Evolutionary conservation across 2,888 invertebrate genomes (phyloP).

Genomic region (Drosophila eohydei): DNA sequence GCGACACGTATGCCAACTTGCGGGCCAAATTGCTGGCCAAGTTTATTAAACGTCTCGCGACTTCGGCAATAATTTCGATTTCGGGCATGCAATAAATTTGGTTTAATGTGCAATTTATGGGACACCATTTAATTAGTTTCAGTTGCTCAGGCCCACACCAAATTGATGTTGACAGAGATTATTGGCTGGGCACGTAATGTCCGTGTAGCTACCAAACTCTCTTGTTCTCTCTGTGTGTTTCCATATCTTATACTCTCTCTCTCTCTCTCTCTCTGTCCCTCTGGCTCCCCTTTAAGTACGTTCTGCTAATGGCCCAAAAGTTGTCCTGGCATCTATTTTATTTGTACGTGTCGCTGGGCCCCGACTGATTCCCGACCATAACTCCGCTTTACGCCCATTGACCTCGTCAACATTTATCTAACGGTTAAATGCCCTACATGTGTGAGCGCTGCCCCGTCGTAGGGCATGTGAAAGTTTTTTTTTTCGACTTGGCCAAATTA

Average conservation of each 20-base stretch:
- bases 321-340: slow-evolving; percentile 65
- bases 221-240: neutral
- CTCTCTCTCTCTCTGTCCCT: neutral
- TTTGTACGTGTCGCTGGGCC: slow-evolving; percentile 69
- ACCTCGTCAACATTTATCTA: slow-evolving; percentile 77
- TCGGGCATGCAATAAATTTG: slow-evolving; percentile 80
- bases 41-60: slow-evolving; percentile 79
- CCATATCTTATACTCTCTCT: neutral
- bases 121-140: slow-evolving; percentile 84
- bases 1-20: slow-evolving; percentile 67
- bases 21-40: slow-evolving; percentile 50
- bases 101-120: slow-evolving; percentile 83
- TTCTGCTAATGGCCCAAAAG: slow-evolving; percentile 67
- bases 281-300: slow-evolving; percentile 22
- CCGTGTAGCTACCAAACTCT: slow-evolving; percentile 36
- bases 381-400: slow-evolving; percentile 77
- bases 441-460: slow-evolving; percentile 2
- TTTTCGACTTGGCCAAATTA: slow-evolving; percentile 52
- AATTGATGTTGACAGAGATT: slow-evolving; percentile 84
- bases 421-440: slow-evolving; percentile 62
- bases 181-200: slow-evolving; percentile 76
- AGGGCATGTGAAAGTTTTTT: slow-evolving; percentile 55
- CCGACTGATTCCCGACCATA: slow-evolving; percentile 65
- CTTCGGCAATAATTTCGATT: slow-evolving; percentile 80
- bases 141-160: slow-evolving; percentile 62